Percentiles rank a stretch among this genome's conserved stretches.
Evolutionary conservation across 2,888 invertebrate species (phyloP).

Genomic region (Ophraella communa): DNA sequence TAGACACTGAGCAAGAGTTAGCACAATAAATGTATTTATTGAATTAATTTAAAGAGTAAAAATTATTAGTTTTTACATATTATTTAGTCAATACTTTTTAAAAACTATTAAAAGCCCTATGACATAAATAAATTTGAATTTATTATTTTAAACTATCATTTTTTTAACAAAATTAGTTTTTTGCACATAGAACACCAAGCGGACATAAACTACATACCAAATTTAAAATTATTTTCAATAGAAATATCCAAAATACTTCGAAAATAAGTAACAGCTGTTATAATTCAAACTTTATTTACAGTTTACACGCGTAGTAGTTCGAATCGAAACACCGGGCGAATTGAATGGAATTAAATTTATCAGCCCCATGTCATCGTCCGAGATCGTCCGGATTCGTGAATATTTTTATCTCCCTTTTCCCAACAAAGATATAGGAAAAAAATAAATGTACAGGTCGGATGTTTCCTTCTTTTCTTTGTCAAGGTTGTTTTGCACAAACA

Average conservation of each 20-base stretch:
- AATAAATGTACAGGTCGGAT: neutral
- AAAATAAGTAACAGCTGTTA: slow-evolving; percentile 21
- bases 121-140: too few relatives aligned
- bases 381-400: slow-evolving; percentile 20
- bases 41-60: too few relatives aligned
- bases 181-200: slow-evolving; percentile 1
- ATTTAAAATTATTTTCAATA: neutral
- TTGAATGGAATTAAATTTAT: slow-evolving; percentile 18
- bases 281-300: neutral
- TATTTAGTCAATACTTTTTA: too few relatives aligned
- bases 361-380: slow-evolving; percentile 12
- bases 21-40: too few relatives aligned
- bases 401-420: slow-evolving; percentile 19
- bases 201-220: slow-evolving; percentile 1
- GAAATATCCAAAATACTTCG: neutral
- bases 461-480: neutral
- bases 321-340: slow-evolving; percentile 7
- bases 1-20: too few relatives aligned
- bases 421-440: slow-evolving; percentile 10
- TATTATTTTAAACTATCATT: too few relatives aligned
- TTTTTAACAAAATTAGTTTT: neutral
- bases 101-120: too few relatives aligned
- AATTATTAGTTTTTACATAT: too few relatives aligned
- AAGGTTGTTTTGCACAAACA: neutral
- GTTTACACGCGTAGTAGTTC: slow-evolving; percentile 4